Percentiles rank a stretch among this genome's conserved stretches.
Evolutionary conservation across 2,113 vertebrate species (phyloP).

Genomic region (Oryzias curvinotus): DNA sequence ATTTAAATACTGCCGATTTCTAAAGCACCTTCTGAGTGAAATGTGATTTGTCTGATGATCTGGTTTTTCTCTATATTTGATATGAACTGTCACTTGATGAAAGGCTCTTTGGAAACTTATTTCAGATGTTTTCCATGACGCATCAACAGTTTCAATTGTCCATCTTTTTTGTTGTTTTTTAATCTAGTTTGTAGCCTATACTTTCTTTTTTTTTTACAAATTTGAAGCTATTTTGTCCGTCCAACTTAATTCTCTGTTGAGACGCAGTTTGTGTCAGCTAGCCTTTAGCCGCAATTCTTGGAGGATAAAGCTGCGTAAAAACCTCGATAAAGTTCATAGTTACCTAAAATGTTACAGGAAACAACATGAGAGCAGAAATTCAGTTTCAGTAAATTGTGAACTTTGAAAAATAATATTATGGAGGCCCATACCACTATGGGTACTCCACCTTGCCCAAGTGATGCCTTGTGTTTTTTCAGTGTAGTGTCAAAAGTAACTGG

Average conservation of each 20-base stretch:
- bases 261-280: neutral
- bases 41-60: neutral
- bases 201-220: no score
- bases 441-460: no score
- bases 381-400: neutral
- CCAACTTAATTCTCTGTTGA: neutral
- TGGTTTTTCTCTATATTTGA: neutral
- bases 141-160: neutral
- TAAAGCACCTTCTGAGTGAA: neutral
- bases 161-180: no score
- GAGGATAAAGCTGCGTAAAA: neutral
- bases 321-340: no score
- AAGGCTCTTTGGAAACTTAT: conserved; percentile 6
- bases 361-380: neutral
- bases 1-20: no score
- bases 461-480: no score
- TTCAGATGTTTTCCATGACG: neutral
- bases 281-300: neutral
- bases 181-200: no score
- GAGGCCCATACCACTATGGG: no score
- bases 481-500: no score
- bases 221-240: neutral
- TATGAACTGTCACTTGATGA: neutral
- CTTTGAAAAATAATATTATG: no score
- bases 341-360: no score